Conservation (phyloP, 2,797 vertebrate genomes). For the Ctenopoma kingsleyae region DNA sequence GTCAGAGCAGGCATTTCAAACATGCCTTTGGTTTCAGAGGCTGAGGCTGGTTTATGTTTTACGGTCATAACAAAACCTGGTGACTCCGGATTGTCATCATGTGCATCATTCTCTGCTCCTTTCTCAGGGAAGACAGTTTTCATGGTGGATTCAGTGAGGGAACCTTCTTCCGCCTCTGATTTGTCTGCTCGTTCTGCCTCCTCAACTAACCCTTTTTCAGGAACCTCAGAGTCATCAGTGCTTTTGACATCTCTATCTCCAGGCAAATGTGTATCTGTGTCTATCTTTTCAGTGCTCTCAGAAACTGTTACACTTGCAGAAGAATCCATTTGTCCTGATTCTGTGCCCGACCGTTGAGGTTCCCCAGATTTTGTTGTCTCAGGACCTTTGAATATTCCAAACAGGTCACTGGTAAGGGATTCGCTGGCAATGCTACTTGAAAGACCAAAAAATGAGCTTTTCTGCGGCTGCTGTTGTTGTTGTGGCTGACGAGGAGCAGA, state of each 20-base stretch:
- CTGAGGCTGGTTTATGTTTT: slow-evolving; percentile 36
- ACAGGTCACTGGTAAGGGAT: slow-evolving; percentile 88
- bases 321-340: slow-evolving; percentile 25
- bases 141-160: slow-evolving; percentile 14
- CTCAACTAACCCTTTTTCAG: slow-evolving; percentile 67
- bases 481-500: slow-evolving; percentile 74
- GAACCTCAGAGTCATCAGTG: slow-evolving; percentile 36
- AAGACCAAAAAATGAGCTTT: slow-evolving; percentile 90
- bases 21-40: slow-evolving; percentile 69
- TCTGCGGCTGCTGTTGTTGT: slow-evolving; percentile 83
- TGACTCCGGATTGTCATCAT: slow-evolving; percentile 15
- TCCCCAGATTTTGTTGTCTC: slow-evolving; percentile 77
- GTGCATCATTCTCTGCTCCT: slow-evolving; percentile 23
- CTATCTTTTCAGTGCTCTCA: slow-evolving; percentile 41
- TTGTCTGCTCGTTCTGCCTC: slow-evolving; percentile 63
- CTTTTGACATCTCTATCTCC: slow-evolving; percentile 34
- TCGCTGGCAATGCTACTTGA: slow-evolving; percentile 85
- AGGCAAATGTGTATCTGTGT: slow-evolving; percentile 39
- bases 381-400: slow-evolving; percentile 90
- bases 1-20: slow-evolving; percentile 86
- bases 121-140: slow-evolving; percentile 22
- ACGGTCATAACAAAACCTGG: slow-evolving; percentile 28
- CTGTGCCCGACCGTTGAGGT: slow-evolving; percentile 41
- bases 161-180: slow-evolving; percentile 50
- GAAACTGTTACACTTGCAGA: slow-evolving; percentile 16